These are phyloP conservation scores for Cyprinella venusta DNA, from an alignment of 2,797 vertebrate species.

Conservation along the genomic window DNA sequence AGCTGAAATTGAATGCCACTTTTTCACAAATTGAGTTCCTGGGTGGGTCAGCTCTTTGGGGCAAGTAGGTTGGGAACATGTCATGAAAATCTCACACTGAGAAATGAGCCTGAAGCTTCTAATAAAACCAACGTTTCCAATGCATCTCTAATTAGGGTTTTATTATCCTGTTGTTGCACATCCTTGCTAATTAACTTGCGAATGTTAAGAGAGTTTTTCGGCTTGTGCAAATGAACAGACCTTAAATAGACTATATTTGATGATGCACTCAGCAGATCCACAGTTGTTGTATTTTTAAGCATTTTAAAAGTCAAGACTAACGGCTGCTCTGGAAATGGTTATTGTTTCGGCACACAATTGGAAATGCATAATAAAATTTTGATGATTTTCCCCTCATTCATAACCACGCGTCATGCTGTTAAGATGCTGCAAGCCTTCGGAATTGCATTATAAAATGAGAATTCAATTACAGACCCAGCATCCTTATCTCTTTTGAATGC, in stretches of 20 bases:
- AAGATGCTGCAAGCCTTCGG: conserved; percentile 15
- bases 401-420: conserved; percentile 36
- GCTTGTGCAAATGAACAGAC: conserved; percentile 37
- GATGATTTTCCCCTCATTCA: conserved; percentile 46
- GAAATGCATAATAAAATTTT: conserved; percentile 49
- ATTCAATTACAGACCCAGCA: conserved; percentile 44
- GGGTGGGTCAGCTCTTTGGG: conserved; percentile 32
- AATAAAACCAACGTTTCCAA: conserved; percentile 29
- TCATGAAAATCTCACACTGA: conserved; percentile 22
- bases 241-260: conserved; percentile 49
- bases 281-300: conserved; percentile 23
- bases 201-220: background rate
- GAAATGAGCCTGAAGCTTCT: conserved; percentile 18
- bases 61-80: conserved; percentile 27
- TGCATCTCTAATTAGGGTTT: conserved; percentile 40
- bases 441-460: conserved; percentile 47
- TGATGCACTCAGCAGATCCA: conserved; percentile 30
- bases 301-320: conserved; percentile 41
- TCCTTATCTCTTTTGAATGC: conserved; percentile 26
- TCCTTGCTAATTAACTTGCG: conserved; percentile 33
- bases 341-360: conserved; percentile 25
- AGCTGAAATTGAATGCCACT: conserved; percentile 49
- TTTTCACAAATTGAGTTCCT: conserved; percentile 45
- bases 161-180: conserved; percentile 33
- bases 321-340: conserved; percentile 39